Percentiles rank a stretch among this genome's conserved stretches.
Conservation (phyloP, 2,797 vertebrate genomes). For the Argya squamiceps region DNA sequence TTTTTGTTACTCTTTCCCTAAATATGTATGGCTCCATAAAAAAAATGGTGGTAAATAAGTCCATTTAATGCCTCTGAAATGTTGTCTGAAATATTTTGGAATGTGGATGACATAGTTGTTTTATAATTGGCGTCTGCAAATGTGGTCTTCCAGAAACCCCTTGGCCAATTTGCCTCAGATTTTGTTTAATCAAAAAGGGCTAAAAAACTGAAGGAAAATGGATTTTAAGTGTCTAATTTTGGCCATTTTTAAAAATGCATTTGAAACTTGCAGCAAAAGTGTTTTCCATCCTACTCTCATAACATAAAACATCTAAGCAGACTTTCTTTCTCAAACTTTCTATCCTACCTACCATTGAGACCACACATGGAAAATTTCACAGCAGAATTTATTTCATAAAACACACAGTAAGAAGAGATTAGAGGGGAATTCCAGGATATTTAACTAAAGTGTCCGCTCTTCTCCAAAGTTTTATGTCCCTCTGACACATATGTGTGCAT, state of each 20-base stretch:
- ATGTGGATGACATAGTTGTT: not conserved
- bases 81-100: not conserved
- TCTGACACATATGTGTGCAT: rapidly evolving
- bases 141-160: not conserved
- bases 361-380: not conserved
- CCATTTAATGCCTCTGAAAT: not conserved
- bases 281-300: not conserved
- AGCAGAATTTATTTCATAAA: not conserved
- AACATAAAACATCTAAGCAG: not conserved
- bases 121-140: not conserved
- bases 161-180: not conserved
- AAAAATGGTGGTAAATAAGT: not conserved
- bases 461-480: not conserved
- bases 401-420: not conserved
- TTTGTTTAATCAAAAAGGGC: not conserved
- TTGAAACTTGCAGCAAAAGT: not conserved
- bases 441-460: not conserved
- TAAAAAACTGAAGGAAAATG: not conserved
- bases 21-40: not conserved
- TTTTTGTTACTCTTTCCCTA: not conserved
- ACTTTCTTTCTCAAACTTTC: not conserved
- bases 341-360: not conserved
- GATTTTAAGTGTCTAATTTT: not conserved
- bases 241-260: not conserved
- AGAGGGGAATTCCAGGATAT: not conserved